Base-by-base conservation (phyloP, 2,888 invertebrate genomes). In the Eustalomyia histrio region DNA sequence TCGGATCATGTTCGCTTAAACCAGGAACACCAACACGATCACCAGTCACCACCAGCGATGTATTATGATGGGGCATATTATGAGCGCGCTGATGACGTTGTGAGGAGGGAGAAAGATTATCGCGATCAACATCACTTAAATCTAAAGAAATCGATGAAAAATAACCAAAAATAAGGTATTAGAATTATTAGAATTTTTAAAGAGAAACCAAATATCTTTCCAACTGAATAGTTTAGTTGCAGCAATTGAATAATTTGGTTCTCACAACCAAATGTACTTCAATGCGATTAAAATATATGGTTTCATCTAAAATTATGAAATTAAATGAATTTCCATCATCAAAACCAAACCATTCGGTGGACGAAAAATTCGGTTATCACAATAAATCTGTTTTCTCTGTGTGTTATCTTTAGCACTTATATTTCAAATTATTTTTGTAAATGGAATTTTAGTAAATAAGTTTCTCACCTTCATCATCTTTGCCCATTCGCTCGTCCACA, bases 1-100 rank as follows among this genome's bases (percentile, higher is more conserved):
- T 94, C 86, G 94, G 58, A 65, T 94, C 94, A 12, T 93, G 94
- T 89, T 96, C 96, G 88, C 95, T 95, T 82, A 82, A 84, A 55
- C 79, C 86, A 86, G 80, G 89, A 16, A 71, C 86, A 0, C 85
- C 84, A 1, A 86, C 88, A 16, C 84, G 86, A 72, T 72, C 84
- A 74, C 39, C 86, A 83, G 74, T 78, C 86, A 29, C 84, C 86
- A 80, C 82, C 83, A 71, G 74, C 76, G 78, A 58, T 24, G 80
- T 79, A 8, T 86, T 86, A 69, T 87, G 86, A 12, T 87, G 88
- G 17, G 82, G 83, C 76, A 79, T 81, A 67, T 71, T 79, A 24
- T 83, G 84, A 21, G 61, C 72, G 67, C 88, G 88, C 63, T 85
- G 84, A 76, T 88, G 89, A 12, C 83, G 85, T 74, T 86, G 86